Evolutionary conservation across 2,797 vertebrate species (phyloP).

Genomic region (Sardinella longiceps): DNA sequence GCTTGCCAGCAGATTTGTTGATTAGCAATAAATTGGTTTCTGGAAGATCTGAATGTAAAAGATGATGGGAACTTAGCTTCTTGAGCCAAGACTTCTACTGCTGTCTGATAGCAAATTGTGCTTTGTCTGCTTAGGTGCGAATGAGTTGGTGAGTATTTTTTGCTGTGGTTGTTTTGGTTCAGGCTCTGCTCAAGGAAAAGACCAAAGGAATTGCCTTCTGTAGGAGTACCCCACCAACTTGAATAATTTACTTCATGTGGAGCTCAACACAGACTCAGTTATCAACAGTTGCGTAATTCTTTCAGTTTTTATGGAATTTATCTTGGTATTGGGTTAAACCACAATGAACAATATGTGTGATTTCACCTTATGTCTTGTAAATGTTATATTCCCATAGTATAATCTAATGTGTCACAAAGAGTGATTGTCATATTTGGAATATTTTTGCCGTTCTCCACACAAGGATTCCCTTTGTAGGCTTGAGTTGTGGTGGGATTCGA

Average conservation of each 20-base stretch:
- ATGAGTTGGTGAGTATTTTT: not conserved
- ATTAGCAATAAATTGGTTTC: not conserved
- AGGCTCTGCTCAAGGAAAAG: not conserved
- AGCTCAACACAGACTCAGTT: not conserved
- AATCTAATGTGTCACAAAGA: not conserved
- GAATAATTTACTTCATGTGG: not conserved
- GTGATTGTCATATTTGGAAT: not conserved
- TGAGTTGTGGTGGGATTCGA: not conserved
- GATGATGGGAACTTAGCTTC: not conserved
- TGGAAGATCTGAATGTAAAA: not conserved
- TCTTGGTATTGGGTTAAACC: not conserved
- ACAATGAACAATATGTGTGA: not conserved
- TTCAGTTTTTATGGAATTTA: not conserved
- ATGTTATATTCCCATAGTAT: not conserved
- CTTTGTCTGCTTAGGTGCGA: not conserved
- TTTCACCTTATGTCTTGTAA: not conserved
- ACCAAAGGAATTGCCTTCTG: not conserved
- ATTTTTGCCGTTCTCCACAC: not conserved
- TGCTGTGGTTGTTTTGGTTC: not conserved
- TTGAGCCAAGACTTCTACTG: not conserved
- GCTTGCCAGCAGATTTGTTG: not conserved
- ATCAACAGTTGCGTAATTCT: not conserved
- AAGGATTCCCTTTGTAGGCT: not conserved
- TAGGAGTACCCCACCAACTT: not conserved
- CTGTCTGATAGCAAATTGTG: not conserved